Base-by-base conservation (phyloP, 2,888 invertebrate genomes). In the Desoria tigrina region DNA sequence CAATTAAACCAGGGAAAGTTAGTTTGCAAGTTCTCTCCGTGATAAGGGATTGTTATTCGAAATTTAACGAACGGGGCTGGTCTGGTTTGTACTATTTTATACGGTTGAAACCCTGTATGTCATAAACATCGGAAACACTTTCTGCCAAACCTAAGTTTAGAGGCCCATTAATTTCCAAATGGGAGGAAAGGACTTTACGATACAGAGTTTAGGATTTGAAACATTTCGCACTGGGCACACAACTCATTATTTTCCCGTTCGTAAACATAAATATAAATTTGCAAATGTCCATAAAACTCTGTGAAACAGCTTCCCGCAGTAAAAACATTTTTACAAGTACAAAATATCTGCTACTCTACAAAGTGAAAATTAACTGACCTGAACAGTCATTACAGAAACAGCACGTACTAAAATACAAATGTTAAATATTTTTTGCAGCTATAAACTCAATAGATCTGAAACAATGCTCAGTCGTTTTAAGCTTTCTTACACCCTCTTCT, bases 241-340 rank as follows among this genome's bases (percentile, higher is more conserved):
- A 65, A 65, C 67, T 70, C 66, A 70, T 70, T 70, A 70, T 66
- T 67, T 65, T 61, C 58, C 45, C 24, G 57, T 53, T 53, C 64
- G 51, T 64, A 64, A 64, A 63, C 70, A 56, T 67, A 59, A 59
- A 63, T 65, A 45, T 67, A 64, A 66, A 64, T 69, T 64, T 50
- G 63, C 63, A 66, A 66, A 69, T 63, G 66, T 54, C 63, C 54
- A 66, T 66, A 69, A 69, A 66, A 64, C 28, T 28, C 53, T 50
- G 54, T 59, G 58, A 59, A 64, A 51, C 53, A 59, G 64, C 64
- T 64, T 53, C 63, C 49, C 58, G 58, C 42, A 60, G 24, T 60
- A 60, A 60, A 50, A 60, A 50, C 9, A 51, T 51, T 60, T 60
- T 37, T 37, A 21, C 18, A 51, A 51, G 37, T 60, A 37, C 21